Conservation (phyloP, 2,113 vertebrate species). For the Puma concolor region DNA sequence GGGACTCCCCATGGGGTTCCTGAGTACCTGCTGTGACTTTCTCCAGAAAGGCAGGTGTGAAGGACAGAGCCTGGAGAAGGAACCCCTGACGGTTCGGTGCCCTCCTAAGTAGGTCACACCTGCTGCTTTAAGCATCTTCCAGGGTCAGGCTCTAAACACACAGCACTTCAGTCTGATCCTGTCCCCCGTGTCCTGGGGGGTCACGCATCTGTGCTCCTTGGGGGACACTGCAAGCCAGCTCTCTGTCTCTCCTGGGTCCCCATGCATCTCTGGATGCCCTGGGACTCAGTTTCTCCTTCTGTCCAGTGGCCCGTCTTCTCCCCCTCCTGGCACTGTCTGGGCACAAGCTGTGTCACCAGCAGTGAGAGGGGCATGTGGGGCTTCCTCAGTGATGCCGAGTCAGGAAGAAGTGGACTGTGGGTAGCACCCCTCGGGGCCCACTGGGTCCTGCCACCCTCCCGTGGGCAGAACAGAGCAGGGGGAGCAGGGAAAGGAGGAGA, state of each 20-base stretch:
- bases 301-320: not conserved
- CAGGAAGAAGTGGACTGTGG: no score
- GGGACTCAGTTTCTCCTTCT: not conserved
- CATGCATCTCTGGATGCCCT: not conserved
- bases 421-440: not conserved
- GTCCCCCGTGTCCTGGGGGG: not conserved
- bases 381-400: not conserved
- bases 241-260: not conserved
- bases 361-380: not conserved
- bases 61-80: not conserved
- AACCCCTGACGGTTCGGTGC: fast-evolving
- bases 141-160: no score
- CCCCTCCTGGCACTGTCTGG: no score
- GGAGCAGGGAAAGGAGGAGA: not conserved
- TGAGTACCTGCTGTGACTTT: not conserved
- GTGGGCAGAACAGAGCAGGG: not conserved
- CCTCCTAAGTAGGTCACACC: not conserved
- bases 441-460: no score
- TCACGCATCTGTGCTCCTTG: fast-evolving
- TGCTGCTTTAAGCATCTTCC: no score
- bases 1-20: not conserved
- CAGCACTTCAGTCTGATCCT: not conserved
- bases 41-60: no score
- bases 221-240: not conserved
- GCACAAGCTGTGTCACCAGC: no score